A percentile compares a stretch with the other conserved stretches of the same genome.
These are phyloP conservation scores for Alligator sinensis DNA, from an alignment of 2,113 vertebrate species.

Conservation along the genomic window DNA sequence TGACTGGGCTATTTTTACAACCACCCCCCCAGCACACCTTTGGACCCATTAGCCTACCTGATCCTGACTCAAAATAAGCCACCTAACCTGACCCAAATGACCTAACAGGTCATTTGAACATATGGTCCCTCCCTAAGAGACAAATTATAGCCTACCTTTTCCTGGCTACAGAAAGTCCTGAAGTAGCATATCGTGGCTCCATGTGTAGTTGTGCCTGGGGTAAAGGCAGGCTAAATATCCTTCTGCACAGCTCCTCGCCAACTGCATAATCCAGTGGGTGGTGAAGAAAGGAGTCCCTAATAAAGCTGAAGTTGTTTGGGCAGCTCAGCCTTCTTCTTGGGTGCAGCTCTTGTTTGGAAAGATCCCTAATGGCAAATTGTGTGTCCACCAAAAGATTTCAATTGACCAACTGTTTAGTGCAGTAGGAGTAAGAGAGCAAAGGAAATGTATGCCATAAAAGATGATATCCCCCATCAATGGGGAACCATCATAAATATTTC, in stretches of 20 bases:
- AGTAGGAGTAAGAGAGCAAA: neutral
- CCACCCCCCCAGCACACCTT: too few relatives aligned
- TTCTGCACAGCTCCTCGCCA: neutral
- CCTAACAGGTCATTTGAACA: too few relatives aligned
- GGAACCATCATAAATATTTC: neutral
- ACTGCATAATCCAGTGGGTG: neutral
- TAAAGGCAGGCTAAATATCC: neutral
- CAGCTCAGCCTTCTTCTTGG: neutral
- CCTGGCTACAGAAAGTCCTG: neutral
- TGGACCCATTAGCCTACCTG: too few relatives aligned
- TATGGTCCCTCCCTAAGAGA: too few relatives aligned
- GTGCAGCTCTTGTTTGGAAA: neutral
- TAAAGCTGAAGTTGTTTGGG: neutral
- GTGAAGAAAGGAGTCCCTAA: neutral
- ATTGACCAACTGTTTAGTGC: neutral
- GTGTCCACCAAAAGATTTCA: neutral
- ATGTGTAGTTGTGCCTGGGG: neutral
- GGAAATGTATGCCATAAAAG: neutral
- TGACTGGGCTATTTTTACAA: too few relatives aligned
- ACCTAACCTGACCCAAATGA: too few relatives aligned
- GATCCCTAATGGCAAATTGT: neutral
- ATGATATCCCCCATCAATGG: neutral
- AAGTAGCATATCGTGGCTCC: too few relatives aligned
- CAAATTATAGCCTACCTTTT: rapidly evolving
- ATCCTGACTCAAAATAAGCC: too few relatives aligned